A percentile compares a stretch with the other conserved stretches of the same genome.
Conservation (phyloP, 2,113 vertebrate genomes). For the Ursus arctos region DNA sequence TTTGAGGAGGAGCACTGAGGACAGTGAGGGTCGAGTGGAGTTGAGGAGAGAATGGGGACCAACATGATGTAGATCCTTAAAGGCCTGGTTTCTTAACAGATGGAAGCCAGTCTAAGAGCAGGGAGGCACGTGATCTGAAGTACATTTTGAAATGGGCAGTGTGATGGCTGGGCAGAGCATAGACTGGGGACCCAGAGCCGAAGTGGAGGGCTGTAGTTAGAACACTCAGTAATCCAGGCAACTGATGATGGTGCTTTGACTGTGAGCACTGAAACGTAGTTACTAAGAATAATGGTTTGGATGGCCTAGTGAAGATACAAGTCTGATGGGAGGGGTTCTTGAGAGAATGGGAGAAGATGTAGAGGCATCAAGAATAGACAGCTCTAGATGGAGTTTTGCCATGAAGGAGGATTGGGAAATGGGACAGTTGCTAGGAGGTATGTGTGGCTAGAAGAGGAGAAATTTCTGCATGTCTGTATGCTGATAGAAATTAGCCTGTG, state of each 20-base stretch:
- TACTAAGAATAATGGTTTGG: neutral
- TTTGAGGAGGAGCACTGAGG: neutral
- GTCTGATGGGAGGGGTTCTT: neutral
- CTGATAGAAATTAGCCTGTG: neutral
- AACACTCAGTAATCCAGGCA: neutral
- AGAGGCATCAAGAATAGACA: too few species aligned
- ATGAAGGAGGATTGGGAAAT: neutral
- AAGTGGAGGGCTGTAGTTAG: neutral
- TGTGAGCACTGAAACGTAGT: neutral
- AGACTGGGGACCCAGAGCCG: neutral
- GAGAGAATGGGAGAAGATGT: neutral
- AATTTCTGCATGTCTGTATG: neutral
- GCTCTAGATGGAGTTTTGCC: neutral
- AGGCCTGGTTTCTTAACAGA: neutral
- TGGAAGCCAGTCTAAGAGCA: neutral
- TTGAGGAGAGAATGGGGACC: neutral
- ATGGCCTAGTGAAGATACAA: neutral
- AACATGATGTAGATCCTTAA: too few species aligned
- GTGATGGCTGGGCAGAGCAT: neutral
- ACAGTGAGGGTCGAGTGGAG: neutral
- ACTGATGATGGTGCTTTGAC: neutral
- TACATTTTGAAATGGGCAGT: neutral
- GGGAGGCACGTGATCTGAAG: neutral
- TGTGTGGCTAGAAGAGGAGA: neutral
- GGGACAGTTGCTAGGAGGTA: neutral